phyloP scores from a whole-genome alignment of 2,113 vertebrate species.

The Syngnathoides biaculeatus region DNA sequence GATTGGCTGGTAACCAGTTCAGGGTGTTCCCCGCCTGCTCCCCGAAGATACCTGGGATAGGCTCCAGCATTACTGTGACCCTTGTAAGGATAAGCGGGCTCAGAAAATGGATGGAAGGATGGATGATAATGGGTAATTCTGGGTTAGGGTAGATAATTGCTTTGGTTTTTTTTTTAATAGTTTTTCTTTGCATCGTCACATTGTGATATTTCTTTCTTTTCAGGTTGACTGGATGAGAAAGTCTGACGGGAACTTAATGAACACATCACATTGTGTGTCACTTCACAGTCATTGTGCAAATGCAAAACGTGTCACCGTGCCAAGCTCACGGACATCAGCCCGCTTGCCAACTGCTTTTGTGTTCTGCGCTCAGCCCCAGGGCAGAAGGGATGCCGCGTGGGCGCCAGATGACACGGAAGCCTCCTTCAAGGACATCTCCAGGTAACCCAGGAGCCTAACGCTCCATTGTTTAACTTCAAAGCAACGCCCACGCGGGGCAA shows the following conservation, averaged over 20 bases:
- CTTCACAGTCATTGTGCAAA: not conserved
- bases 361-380: no score
- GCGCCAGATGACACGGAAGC: not conserved
- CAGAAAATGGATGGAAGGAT: no score
- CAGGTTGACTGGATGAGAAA: not conserved
- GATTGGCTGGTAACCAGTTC: no score
- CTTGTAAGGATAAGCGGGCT: no score
- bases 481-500: not conserved
- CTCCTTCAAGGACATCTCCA: not conserved
- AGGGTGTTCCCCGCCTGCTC: no score
- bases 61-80: no score
- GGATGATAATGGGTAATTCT: not conserved
- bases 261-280: not conserved
- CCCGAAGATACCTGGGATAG: no score
- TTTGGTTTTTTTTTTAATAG: not conserved
- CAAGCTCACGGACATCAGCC: not conserved
- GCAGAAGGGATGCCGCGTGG: no score
- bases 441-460: not conserved
- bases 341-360: not conserved
- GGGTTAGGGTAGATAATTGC: not conserved
- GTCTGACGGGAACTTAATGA: not conserved
- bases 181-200: not conserved
- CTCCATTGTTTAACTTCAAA: no score
- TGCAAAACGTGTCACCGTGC: not conserved
- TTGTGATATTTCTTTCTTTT: not conserved